These are phyloP conservation scores for Parthenolecanium corni DNA, from an alignment of 2,888 invertebrate genomes.

Conservation along the genomic window DNA sequence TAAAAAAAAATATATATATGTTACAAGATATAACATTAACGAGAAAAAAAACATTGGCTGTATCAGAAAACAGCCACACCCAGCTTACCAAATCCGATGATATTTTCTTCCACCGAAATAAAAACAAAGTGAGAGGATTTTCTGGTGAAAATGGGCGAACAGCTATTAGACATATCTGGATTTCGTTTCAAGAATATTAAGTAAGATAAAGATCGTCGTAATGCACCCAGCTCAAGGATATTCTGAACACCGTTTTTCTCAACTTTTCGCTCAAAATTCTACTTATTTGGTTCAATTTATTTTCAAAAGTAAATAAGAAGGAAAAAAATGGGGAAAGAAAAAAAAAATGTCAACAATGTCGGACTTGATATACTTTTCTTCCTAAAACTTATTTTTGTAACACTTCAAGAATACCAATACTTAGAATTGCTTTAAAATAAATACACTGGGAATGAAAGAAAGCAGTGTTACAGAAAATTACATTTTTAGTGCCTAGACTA, in stretches of 20 bases:
- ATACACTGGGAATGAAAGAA: too few relatives aligned
- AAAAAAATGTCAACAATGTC: not conserved
- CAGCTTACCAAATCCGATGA: too few relatives aligned
- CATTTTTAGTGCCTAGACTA: too few relatives aligned
- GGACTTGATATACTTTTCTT: conserved; percentile 4
- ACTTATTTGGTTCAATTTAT: conserved; percentile 16
- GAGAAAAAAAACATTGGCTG: too few relatives aligned
- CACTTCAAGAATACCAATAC: conserved; percentile 16
- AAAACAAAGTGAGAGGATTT: conserved; percentile 3
- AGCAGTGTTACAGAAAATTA: too few relatives aligned
- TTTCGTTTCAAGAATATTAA: conserved; percentile 18
- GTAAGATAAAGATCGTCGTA: conserved; percentile 14
- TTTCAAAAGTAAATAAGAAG: not conserved
- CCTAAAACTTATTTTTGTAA: conserved; percentile 9
- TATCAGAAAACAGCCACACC: too few relatives aligned
- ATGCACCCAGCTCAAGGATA: conserved; percentile 14
- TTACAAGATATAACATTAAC: too few relatives aligned
- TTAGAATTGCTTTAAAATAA: too few relatives aligned
- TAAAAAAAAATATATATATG: too few relatives aligned
- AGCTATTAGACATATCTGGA: conserved; percentile 19
- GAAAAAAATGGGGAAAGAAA: too few relatives aligned
- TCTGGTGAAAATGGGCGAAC: conserved; percentile 18
- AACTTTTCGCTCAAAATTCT: conserved; percentile 17
- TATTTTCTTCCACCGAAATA: too few relatives aligned
- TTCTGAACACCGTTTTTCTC: conserved; percentile 7